Percentiles rank a stretch among this genome's conserved stretches.
phyloP scores from a whole-genome alignment of 2,888 invertebrate genomes.

The Apamea epomidion region DNA sequence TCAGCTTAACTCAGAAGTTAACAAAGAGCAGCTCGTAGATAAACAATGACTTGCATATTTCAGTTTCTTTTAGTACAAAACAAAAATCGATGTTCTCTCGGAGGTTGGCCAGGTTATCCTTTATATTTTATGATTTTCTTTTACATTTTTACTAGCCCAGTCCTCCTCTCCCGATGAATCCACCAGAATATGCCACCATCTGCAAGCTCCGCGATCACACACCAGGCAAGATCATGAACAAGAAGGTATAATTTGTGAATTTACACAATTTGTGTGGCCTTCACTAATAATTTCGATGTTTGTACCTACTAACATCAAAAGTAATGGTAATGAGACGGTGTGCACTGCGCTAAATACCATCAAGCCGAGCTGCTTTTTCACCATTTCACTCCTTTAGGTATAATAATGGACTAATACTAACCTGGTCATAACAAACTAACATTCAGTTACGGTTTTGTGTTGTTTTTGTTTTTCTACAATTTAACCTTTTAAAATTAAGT shows the following conservation, averaged over 20 bases:
- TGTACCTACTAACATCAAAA: conserved; percentile 1
- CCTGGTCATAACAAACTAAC: conserved; percentile 3
- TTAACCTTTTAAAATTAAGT: background rate
- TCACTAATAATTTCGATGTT: conserved; percentile 43
- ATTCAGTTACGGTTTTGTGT: background rate
- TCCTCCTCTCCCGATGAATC: conserved; percentile 62
- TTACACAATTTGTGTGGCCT: conserved; percentile 31
- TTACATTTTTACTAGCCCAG: conserved; percentile 57
- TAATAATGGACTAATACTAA: background rate
- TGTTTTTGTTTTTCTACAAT: too few relatives aligned
- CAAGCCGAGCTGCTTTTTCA: background rate
- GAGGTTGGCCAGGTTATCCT: conserved; percentile 4
- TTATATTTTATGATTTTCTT: conserved; percentile 53
- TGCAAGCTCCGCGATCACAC: conserved; percentile 75
- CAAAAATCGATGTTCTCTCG: background rate
- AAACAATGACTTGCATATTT: background rate
- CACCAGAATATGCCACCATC: conserved; percentile 81
- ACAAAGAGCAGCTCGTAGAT: background rate
- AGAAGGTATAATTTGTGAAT: conserved; percentile 76
- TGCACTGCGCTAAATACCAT: background rate
- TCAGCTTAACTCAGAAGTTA: background rate
- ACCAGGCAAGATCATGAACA: conserved; percentile 64
- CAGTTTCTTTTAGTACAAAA: background rate
- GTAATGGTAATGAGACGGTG: background rate
- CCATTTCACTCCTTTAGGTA: background rate